Percentiles rank a stretch among this genome's conserved stretches.
Conservation (phyloP, 2,888 invertebrate species). For the Catocala sponsa region DNA sequence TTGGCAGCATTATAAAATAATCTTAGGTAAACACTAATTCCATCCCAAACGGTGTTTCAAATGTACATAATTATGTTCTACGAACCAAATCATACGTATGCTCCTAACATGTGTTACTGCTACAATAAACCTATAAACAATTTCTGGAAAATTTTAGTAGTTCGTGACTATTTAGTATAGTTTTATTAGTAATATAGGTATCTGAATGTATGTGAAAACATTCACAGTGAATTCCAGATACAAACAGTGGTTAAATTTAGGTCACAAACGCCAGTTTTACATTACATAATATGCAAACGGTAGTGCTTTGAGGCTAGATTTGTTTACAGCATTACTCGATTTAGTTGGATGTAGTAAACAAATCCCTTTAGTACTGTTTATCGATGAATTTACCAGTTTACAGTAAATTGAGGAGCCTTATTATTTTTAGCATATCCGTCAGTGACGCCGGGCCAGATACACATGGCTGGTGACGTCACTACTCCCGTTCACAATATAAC, state of each 20-base stretch:
- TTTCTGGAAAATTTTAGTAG: background rate
- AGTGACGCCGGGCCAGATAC: conserved; percentile 53
- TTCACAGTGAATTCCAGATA: too few relatives aligned
- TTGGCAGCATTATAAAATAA: background rate
- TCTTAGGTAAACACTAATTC: conserved; percentile 20
- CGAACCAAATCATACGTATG: background rate
- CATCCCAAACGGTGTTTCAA: conserved; percentile 17
- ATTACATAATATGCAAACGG: too few relatives aligned
- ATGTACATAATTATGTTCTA: conserved; percentile 5
- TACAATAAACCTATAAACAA: background rate
- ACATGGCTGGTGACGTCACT: conserved; percentile 69
- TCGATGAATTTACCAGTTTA: background rate
- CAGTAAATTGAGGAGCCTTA: conserved; percentile 44
- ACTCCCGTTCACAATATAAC: conserved; percentile 39
- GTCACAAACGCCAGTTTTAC: too few relatives aligned
- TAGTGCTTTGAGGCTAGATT: too few relatives aligned
- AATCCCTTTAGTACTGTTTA: background rate
- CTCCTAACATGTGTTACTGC: background rate
- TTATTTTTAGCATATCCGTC: conserved; percentile 65
- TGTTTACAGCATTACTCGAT: too few relatives aligned
- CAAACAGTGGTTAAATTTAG: too few relatives aligned
- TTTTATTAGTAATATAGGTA: too few relatives aligned
- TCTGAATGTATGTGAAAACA: background rate
- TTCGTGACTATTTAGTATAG: background rate
- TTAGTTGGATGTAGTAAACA: background rate